These are phyloP conservation scores for Varanus salvator DNA, from an alignment of 2,113 vertebrate species.

Conservation along the genomic window DNA sequence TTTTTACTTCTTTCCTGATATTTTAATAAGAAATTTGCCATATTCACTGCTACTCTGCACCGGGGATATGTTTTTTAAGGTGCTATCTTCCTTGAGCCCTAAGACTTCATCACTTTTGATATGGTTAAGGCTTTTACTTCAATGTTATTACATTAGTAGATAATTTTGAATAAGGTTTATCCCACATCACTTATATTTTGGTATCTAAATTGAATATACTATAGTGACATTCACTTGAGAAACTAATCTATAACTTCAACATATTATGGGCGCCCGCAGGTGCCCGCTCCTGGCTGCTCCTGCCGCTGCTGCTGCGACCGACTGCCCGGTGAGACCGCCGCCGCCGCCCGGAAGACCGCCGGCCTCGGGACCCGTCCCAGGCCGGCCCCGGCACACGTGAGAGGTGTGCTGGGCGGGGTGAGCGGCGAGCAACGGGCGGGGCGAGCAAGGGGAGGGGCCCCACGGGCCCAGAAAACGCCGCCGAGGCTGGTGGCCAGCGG, in stretches of 20 bases:
- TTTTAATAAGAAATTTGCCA: not conserved
- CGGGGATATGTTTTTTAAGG: not conserved
- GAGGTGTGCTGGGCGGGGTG: too few relatives aligned
- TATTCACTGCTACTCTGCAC: not conserved
- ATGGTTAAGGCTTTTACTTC: slow-evolving; percentile 10
- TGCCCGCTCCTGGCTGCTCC: too few relatives aligned
- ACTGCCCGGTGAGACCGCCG: too few relatives aligned
- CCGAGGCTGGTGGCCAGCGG: too few relatives aligned
- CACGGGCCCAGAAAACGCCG: too few relatives aligned
- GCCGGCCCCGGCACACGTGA: too few relatives aligned
- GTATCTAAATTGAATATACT: not conserved
- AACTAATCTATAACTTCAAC: not conserved
- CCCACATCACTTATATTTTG: slow-evolving; percentile 54
- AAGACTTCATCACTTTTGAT: not conserved
- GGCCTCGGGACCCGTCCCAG: too few relatives aligned
- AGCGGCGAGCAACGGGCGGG: too few relatives aligned
- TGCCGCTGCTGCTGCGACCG: too few relatives aligned
- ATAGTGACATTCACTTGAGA: slow-evolving; percentile 50
- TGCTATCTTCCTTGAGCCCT: not conserved
- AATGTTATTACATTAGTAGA: slow-evolving; percentile 53
- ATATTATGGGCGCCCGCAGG: too few relatives aligned
- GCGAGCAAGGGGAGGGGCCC: too few relatives aligned
- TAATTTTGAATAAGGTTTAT: slow-evolving; percentile 53
- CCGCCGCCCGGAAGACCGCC: too few relatives aligned
- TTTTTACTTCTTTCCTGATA: not conserved